A percentile compares a stretch with the other conserved stretches of the same genome.
These are phyloP conservation scores for Dermolepida albohirtum DNA, from an alignment of 2,888 invertebrate species.

Conservation along the genomic window DNA sequence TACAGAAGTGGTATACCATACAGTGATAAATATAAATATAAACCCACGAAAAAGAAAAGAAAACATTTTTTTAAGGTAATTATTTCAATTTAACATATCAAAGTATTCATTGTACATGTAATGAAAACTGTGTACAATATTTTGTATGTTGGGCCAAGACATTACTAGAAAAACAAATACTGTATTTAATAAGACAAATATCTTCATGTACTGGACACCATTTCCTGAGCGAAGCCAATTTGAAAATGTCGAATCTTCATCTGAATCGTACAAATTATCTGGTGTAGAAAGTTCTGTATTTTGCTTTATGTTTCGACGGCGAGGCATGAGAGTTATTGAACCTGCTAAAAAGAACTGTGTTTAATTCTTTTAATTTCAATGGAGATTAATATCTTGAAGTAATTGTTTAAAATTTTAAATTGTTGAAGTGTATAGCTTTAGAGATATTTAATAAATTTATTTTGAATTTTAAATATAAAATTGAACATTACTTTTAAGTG, in stretches of 20 bases:
- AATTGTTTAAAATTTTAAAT: no score
- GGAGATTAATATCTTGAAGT: no score
- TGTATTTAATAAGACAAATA: constrained; percentile 85
- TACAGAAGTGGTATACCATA: constrained; percentile 78
- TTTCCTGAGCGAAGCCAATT: constrained; percentile 69
- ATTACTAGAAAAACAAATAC: constrained; percentile 78
- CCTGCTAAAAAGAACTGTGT: neutral
- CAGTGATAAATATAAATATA: constrained; percentile 75
- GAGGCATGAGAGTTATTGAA: neutral
- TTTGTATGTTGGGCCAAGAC: constrained; percentile 79
- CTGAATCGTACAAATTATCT: constrained; percentile 49
- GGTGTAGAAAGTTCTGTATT: neutral
- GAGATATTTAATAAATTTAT: no score
- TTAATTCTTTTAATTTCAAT: no score
- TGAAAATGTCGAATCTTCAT: constrained; percentile 59
- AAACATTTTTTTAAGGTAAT: constrained; percentile 68
- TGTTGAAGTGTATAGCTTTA: no score
- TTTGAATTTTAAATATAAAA: no score
- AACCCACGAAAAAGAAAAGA: constrained; percentile 73
- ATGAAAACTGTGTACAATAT: constrained; percentile 67
- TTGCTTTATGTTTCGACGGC: neutral
- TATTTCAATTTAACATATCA: constrained; percentile 28
- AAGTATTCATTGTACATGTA: constrained; percentile 56
- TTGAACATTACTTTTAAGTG: no score
- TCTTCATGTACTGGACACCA: constrained; percentile 80